Percentiles rank a stretch among this genome's conserved stretches.
These are phyloP conservation scores for Allobates femoralis DNA, from an alignment of 2,797 vertebrate genomes.

Conservation along the genomic window DNA sequence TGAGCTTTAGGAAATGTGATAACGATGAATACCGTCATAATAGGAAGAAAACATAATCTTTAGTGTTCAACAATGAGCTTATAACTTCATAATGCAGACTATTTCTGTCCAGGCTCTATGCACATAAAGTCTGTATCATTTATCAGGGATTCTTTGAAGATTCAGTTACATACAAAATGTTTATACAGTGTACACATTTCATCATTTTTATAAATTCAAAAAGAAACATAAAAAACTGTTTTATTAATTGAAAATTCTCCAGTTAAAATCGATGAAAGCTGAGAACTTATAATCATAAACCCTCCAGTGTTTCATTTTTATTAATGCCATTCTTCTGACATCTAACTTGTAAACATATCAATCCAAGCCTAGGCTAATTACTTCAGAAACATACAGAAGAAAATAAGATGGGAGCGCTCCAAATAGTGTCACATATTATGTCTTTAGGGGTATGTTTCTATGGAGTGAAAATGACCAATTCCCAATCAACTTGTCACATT, in stretches of 20 bases:
- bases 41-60: too few relatives aligned
- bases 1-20: too few relatives aligned
- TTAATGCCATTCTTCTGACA: constrained; percentile 32
- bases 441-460: constrained; percentile 33
- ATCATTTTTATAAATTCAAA: neutral
- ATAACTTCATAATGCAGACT: too few relatives aligned
- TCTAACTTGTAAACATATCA: constrained; percentile 51
- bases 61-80: too few relatives aligned
- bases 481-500: constrained; percentile 27
- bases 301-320: constrained; percentile 18
- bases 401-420: constrained; percentile 25
- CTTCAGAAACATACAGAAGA: constrained; percentile 21
- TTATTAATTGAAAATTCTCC: constrained; percentile 1
- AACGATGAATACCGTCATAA: too few relatives aligned
- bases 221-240: neutral
- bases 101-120: too few relatives aligned
- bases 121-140: too few relatives aligned
- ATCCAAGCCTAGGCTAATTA: constrained; percentile 35
- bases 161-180: too few relatives aligned
- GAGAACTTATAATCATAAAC: constrained; percentile 4
- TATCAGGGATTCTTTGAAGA: too few relatives aligned
- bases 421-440: constrained; percentile 30
- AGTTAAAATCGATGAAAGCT: constrained; percentile 8
- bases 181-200: neutral
- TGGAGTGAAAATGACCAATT: constrained; percentile 35